Percentiles rank a stretch among this genome's conserved stretches.
Evolutionary conservation across 2,888 invertebrate genomes (phyloP).

Genomic region (Brassicogethes aeneus): DNA sequence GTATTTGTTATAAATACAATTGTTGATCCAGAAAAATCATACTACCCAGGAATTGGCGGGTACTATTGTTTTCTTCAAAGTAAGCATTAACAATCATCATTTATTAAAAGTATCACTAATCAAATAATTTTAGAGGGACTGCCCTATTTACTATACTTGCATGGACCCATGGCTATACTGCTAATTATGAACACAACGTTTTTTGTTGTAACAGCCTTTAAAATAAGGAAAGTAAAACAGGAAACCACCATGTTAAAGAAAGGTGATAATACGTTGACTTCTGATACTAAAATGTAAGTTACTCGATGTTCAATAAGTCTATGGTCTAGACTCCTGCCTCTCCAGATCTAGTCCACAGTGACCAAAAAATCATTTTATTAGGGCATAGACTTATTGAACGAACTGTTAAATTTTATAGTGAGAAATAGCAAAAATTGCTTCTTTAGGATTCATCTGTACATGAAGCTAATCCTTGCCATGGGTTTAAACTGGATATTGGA

Average conservation of each 20-base stretch:
- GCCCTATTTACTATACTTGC: conserved; percentile 59
- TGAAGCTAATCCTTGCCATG: conserved; percentile 78
- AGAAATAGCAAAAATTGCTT: too few relatives aligned
- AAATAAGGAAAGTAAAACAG: conserved; percentile 55
- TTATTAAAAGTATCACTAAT: too few relatives aligned
- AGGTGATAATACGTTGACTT: conserved; percentile 47
- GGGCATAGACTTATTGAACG: too few relatives aligned
- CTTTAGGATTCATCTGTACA: conserved; percentile 64
- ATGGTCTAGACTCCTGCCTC: too few relatives aligned
- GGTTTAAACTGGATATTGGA: conserved; percentile 80
- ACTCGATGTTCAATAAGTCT: too few relatives aligned
- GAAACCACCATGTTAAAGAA: conserved; percentile 59
- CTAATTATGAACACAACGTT: conserved; percentile 56
- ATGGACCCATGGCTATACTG: conserved; percentile 57
- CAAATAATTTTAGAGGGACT: conserved; percentile 24
- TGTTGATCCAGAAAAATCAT: conserved; percentile 34
- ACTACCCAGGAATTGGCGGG: conserved; percentile 51
- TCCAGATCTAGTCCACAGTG: too few relatives aligned
- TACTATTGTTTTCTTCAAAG: conserved; percentile 52
- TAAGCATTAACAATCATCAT: too few relatives aligned
- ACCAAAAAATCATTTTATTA: too few relatives aligned
- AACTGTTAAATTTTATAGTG: too few relatives aligned
- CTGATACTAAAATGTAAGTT: too few relatives aligned
- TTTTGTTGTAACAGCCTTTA: conserved; percentile 59
- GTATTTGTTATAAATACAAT: conserved; percentile 19